Evolutionary conservation across 2,888 invertebrate species (phyloP).

Genomic region (Ptychoptera contaminata): DNA sequence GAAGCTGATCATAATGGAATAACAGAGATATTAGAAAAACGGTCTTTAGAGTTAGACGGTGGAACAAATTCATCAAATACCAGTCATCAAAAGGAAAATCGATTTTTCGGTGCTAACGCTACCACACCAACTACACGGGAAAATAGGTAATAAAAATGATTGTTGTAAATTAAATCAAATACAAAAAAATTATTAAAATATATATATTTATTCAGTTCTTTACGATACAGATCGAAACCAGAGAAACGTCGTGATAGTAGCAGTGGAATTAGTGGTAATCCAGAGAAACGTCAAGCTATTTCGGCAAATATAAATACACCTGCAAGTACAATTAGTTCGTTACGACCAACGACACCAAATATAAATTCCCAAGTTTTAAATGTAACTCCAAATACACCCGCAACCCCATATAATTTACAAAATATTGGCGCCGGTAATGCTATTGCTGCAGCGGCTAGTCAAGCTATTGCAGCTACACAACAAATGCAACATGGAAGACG

Average conservation of each 20-base stretch:
- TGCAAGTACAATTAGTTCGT: conserved; percentile 11
- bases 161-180: not conserved
- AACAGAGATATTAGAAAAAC: conserved; percentile 85
- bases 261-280: conserved; percentile 26
- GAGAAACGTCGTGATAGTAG: conserved; percentile 61
- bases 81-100: conserved; percentile 72
- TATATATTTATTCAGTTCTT: conserved; percentile 1
- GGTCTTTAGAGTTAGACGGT: conserved; percentile 78
- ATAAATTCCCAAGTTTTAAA: conserved; percentile 22
- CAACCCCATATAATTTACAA: conserved; percentile 50
- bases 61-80: conserved; percentile 32
- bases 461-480: conserved; percentile 91
- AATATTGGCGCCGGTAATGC: conserved; percentile 77
- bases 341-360: conserved; percentile 18
- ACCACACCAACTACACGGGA: conserved; percentile 7
- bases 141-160: not conserved
- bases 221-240: conserved; percentile 44
- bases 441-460: conserved; percentile 84
- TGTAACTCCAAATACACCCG: conserved; percentile 11
- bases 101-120: conserved; percentile 35
- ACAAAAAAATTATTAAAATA: not conserved
- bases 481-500: conserved; percentile 91
- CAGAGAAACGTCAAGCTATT: conserved; percentile 27
- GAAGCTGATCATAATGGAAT: conserved; percentile 98
- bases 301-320: not conserved